A percentile compares a stretch with the other conserved stretches of the same genome.
phyloP scores from a whole-genome alignment of 2,113 vertebrate genomes.

The Pterocles burchelli region DNA sequence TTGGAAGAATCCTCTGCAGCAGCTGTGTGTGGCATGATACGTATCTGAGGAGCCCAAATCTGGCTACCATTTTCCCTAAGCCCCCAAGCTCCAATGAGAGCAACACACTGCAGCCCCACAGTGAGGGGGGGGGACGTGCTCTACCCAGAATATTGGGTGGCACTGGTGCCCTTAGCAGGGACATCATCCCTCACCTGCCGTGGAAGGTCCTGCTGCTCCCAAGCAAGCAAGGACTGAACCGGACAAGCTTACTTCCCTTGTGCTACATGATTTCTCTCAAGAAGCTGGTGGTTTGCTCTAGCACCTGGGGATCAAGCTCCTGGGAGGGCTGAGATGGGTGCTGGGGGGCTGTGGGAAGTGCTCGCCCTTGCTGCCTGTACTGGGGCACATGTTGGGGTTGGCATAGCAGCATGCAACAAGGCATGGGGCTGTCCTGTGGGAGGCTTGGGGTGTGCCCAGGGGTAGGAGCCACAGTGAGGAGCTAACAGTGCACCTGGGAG shows the following conservation, averaged over 20 bases:
- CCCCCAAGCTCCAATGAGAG: neutral
- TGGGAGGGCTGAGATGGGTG: neutral
- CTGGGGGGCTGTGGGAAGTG: neutral
- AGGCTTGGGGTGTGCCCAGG: neutral
- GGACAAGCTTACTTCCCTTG: neutral
- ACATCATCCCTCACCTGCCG: neutral
- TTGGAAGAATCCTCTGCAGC: neutral
- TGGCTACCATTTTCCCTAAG: neutral
- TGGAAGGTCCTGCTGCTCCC: neutral
- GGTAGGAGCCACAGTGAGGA: neutral
- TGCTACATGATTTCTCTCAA: neutral
- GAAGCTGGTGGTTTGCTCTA: neutral
- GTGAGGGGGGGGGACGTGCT: rapidly evolving
- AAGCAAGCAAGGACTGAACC: rapidly evolving
- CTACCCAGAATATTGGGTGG: neutral
- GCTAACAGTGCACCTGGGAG: neutral
- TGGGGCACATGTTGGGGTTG: rapidly evolving
- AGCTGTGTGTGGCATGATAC: neutral
- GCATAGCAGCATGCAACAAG: neutral
- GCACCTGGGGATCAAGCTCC: neutral
- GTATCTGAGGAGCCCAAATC: neutral
- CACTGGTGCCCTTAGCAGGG: neutral
- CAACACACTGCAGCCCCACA: neutral
- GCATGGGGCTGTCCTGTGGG: too few species aligned
- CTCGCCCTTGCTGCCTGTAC: rapidly evolving